phyloP scores from a whole-genome alignment of 2,888 invertebrate species.

The Papilio elwesi region DNA sequence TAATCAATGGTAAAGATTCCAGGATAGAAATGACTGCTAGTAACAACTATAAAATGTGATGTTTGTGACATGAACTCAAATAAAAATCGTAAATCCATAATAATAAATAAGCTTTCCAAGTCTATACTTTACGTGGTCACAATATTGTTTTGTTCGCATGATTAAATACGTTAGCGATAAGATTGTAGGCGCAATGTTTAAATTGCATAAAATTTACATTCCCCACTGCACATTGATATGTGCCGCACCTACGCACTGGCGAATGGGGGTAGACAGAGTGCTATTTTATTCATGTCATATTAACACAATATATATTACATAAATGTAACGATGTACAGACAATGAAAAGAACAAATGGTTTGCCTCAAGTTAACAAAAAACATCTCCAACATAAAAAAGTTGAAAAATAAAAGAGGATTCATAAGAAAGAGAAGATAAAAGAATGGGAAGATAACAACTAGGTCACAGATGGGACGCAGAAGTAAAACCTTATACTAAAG shows the following conservation, averaged over 20 bases:
- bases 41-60: background rate
- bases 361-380: too few relatives aligned
- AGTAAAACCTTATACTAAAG: background rate
- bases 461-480: too few relatives aligned
- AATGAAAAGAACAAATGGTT: too few relatives aligned
- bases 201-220: slow-evolving; percentile 47
- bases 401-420: too few relatives aligned
- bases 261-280: slow-evolving; percentile 10
- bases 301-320: background rate
- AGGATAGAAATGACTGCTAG: too few relatives aligned
- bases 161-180: slow-evolving; percentile 50
- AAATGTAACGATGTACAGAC: background rate
- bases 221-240: slow-evolving; percentile 16
- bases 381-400: too few relatives aligned
- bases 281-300: background rate
- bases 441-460: too few relatives aligned
- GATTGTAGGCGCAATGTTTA: slow-evolving; percentile 46
- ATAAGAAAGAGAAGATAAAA: too few relatives aligned
- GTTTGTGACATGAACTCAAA: too few relatives aligned
- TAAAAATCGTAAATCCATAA: too few relatives aligned
- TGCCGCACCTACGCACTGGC: slow-evolving; percentile 21
- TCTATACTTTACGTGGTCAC: slow-evolving; percentile 38
- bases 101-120: slow-evolving; percentile 21
- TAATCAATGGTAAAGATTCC: too few relatives aligned
- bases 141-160: slow-evolving; percentile 49